Evolutionary conservation across 2,888 invertebrate genomes (phyloP).

Genomic region (Alloscopus bannaensis): DNA sequence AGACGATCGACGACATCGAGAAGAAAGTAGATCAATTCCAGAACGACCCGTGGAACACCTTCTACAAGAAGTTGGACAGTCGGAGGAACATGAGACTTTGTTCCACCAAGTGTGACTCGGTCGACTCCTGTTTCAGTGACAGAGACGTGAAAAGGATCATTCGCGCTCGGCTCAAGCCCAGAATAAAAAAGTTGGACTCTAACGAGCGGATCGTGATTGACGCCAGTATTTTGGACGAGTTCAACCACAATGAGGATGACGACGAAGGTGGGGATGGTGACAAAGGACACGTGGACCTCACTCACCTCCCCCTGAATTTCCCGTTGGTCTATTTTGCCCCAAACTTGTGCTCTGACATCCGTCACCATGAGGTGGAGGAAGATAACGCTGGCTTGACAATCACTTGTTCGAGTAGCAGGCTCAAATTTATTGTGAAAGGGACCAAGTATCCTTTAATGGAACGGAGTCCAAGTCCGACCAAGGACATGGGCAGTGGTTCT

Average conservation of each 20-base stretch:
- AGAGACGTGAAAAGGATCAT: constrained; percentile 67
- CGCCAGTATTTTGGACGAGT: constrained; percentile 9
- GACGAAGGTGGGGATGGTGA: background rate
- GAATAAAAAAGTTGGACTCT: constrained; percentile 56
- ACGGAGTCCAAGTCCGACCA: background rate
- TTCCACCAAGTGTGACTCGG: constrained; percentile 59
- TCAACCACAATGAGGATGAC: constrained; percentile 4
- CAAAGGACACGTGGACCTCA: constrained; percentile 18
- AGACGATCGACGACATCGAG: constrained; percentile 68
- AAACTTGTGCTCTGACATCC: too few species aligned
- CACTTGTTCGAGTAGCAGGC: constrained; percentile 3
- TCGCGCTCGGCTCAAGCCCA: constrained; percentile 67
- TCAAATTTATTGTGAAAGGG: constrained; percentile 36
- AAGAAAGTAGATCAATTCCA: constrained; percentile 69
- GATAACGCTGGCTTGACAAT: too few species aligned
- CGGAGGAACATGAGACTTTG: constrained; percentile 47
- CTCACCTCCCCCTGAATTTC: constrained; percentile 48
- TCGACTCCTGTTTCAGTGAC: constrained; percentile 70
- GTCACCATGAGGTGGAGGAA: too few species aligned
- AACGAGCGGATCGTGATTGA: constrained; percentile 38
- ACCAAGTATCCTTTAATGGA: constrained; percentile 21
- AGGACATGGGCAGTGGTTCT: too few species aligned
- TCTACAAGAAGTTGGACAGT: constrained; percentile 40
- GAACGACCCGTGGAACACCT: constrained; percentile 49
- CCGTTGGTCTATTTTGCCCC: constrained; percentile 54